These are phyloP conservation scores for Aphrophora alni DNA, from an alignment of 2,888 invertebrate species.

Conservation along the genomic window DNA sequence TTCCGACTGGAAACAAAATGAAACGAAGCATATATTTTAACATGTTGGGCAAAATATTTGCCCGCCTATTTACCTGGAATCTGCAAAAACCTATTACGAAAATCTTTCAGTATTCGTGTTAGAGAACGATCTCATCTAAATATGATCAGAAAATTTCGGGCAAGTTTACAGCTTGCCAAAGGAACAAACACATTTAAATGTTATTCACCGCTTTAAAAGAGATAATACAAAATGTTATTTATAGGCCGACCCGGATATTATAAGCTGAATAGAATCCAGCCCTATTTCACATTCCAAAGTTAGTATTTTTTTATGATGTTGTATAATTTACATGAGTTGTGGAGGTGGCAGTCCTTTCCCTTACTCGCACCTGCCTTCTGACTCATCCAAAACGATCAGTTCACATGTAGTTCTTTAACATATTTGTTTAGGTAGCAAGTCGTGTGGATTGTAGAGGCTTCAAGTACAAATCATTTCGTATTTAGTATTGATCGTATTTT, in stretches of 20 bases:
- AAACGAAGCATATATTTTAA: too few relatives aligned
- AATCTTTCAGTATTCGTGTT: too few relatives aligned
- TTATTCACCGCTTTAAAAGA: background rate
- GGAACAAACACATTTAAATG: background rate
- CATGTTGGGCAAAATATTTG: too few relatives aligned
- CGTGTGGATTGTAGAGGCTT: background rate
- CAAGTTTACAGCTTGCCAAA: background rate
- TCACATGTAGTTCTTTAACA: background rate
- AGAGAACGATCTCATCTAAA: background rate
- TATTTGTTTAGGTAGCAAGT: background rate
- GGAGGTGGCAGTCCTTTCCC: background rate
- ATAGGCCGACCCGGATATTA: background rate
- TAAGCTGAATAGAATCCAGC: background rate
- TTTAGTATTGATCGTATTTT: background rate
- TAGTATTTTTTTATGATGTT: slow-evolving; percentile 9
- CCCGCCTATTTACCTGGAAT: too few relatives aligned
- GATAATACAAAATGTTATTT: background rate
- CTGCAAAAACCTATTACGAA: too few relatives aligned
- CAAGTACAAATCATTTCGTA: too few relatives aligned
- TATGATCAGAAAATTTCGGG: background rate
- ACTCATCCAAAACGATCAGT: background rate
- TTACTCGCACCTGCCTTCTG: background rate
- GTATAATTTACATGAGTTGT: background rate
- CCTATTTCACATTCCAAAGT: slow-evolving; percentile 6
- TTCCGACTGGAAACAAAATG: too few relatives aligned